A percentile compares a stretch with the other conserved stretches of the same genome.
These are phyloP conservation scores for Boulengeromyrus knoepffleri DNA, from an alignment of 2,113 vertebrate genomes.

Conservation along the genomic window DNA sequence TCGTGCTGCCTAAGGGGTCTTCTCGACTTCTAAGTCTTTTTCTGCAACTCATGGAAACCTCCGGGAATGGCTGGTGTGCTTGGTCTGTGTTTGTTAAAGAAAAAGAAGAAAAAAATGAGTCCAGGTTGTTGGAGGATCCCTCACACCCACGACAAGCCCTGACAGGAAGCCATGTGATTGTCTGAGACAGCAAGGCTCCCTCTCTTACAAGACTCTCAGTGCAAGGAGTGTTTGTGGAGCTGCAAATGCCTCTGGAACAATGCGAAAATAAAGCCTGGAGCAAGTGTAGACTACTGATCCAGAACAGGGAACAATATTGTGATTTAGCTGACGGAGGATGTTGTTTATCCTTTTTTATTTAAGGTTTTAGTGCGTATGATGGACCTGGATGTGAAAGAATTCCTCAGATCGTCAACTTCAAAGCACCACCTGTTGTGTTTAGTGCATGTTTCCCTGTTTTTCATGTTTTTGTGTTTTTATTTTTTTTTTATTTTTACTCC, in stretches of 20 bases:
- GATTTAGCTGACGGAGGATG: not conserved
- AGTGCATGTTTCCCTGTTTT: constrained; percentile 36
- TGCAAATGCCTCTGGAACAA: constrained; percentile 11
- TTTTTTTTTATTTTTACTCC: constrained; percentile 27
- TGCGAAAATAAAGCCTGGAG: not conserved
- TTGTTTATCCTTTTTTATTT: constrained; percentile 12
- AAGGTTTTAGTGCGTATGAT: constrained; percentile 33
- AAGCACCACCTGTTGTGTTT: constrained; percentile 56
- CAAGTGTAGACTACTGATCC: not conserved
- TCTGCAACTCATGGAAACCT: not conserved
- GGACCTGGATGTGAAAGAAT: constrained; percentile 51
- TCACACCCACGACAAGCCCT: constrained; percentile 60
- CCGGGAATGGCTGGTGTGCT: not conserved
- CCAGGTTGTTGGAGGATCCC: constrained; percentile 50
- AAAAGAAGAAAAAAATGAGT: constrained; percentile 15
- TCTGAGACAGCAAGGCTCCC: constrained; percentile 36
- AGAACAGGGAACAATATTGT: not conserved
- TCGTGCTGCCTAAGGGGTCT: not conserved
- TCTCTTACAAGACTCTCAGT: constrained; percentile 49
- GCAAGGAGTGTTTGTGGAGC: constrained; percentile 21
- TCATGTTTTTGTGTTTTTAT: constrained; percentile 29
- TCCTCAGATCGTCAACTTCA: constrained; percentile 53
- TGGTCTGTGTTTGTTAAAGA: constrained; percentile 10
- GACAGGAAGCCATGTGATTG: constrained; percentile 63
- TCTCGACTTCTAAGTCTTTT: not conserved